These are phyloP conservation scores for Cyaniris semiargus DNA, from an alignment of 2,888 invertebrate species.

Conservation along the genomic window DNA sequence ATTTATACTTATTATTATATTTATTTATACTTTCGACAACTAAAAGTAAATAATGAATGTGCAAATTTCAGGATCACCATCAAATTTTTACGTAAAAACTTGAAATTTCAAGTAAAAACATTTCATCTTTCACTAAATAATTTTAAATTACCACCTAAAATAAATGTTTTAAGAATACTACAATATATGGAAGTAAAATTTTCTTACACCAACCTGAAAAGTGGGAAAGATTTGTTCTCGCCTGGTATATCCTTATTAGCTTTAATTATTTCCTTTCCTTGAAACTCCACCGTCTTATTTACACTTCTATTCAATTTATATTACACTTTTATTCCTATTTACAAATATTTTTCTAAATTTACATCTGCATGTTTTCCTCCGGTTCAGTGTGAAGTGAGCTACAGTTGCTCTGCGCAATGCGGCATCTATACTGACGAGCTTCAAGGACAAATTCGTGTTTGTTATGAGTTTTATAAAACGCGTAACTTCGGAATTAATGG, in stretches of 20 bases:
- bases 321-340: not conserved
- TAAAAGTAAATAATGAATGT: not conserved
- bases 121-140: not conserved
- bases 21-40: too few relatives aligned
- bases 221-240: not conserved
- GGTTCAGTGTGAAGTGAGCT: slow-evolving; percentile 53
- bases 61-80: not conserved
- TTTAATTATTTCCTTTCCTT: not conserved
- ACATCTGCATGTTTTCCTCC: slow-evolving; percentile 40
- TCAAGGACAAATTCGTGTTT: slow-evolving; percentile 23
- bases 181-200: not conserved
- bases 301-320: not conserved
- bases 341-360: slow-evolving; percentile 39
- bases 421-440: slow-evolving; percentile 40
- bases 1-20: too few relatives aligned
- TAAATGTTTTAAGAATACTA: not conserved
- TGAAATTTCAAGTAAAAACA: not conserved
- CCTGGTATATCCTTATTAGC: not conserved
- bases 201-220: not conserved
- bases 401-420: slow-evolving; percentile 59
- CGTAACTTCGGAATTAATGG: not conserved
- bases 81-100: not conserved
- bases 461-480: slow-evolving; percentile 15
- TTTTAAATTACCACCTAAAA: not conserved
- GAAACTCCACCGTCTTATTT: not conserved